A percentile compares a stretch with the other conserved stretches of the same genome.
Evolutionary conservation across 2,797 vertebrate species (phyloP).

Genomic region (Antennarius maculatus): DNA sequence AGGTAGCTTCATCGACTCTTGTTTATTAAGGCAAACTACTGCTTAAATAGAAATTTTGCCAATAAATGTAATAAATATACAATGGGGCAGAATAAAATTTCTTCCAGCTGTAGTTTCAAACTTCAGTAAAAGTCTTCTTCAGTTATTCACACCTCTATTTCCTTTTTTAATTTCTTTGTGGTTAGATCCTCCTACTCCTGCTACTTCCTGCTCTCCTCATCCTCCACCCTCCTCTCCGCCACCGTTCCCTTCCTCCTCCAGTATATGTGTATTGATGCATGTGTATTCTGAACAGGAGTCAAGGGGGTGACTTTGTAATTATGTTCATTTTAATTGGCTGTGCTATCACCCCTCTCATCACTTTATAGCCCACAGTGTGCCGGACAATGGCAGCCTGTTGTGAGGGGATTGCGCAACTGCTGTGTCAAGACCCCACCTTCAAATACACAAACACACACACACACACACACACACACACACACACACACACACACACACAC

Average conservation of each 20-base stretch:
- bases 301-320: slow-evolving; percentile 88
- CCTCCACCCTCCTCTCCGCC: background rate
- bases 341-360: slow-evolving; percentile 83
- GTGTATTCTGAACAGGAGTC: slow-evolving; percentile 82
- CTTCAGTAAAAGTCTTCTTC: too few relatives aligned
- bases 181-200: background rate
- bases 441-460: slow-evolving; percentile 39
- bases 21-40: too few relatives aligned
- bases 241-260: slow-evolving; percentile 20
- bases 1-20: too few relatives aligned
- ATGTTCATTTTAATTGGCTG: slow-evolving; percentile 89
- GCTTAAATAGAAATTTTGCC: too few relatives aligned
- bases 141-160: background rate
- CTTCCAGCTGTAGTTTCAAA: too few relatives aligned
- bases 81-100: too few relatives aligned
- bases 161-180: slow-evolving; percentile 8
- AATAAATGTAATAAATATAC: too few relatives aligned
- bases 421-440: slow-evolving; percentile 41
- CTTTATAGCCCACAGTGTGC: slow-evolving; percentile 69
- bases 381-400: slow-evolving; percentile 77
- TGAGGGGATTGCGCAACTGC: slow-evolving; percentile 49
- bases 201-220: slow-evolving; percentile 2
- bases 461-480: slow-evolving; percentile 39
- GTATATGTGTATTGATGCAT: slow-evolving; percentile 65
- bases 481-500: slow-evolving; percentile 43